Percentiles rank a stretch among this genome's conserved stretches.
Evolutionary conservation across 2,888 invertebrate genomes (phyloP).

Genomic region (Drosophila monieri): DNA sequence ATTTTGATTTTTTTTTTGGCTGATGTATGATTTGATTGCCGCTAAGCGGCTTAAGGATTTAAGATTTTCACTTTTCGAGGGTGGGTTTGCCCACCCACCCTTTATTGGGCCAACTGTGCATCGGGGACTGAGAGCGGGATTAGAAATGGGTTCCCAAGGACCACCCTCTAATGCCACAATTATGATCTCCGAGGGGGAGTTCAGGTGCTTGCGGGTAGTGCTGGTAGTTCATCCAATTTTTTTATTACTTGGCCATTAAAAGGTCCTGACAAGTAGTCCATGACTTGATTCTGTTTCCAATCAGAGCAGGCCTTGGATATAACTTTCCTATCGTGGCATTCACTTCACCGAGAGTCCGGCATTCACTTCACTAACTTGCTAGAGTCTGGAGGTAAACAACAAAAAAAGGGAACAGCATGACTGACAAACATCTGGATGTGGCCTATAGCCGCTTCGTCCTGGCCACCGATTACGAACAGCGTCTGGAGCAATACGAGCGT

Average conservation of each 20-base stretch:
- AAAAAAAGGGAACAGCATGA: neutral
- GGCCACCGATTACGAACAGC: neutral
- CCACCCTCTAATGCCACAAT: constrained; percentile 51
- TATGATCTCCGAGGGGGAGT: constrained; percentile 3
- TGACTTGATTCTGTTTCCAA: neutral
- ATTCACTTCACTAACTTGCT: neutral
- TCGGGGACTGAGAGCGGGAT: constrained; percentile 74
- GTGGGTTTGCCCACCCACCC: constrained; percentile 43
- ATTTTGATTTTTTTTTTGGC: constrained; percentile 17
- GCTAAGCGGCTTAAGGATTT: constrained; percentile 76
- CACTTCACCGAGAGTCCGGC: neutral
- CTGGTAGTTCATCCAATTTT: neutral
- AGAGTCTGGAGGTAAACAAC: neutral
- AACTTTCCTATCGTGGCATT: neutral
- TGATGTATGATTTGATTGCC: constrained; percentile 59
- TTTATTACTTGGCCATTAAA: neutral
- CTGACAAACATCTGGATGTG: neutral
- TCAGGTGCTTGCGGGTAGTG: constrained; percentile 8
- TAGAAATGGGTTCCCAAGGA: constrained; percentile 74
- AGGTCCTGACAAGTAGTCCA: neutral
- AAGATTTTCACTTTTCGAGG: constrained; percentile 55
- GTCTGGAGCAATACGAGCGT: constrained; percentile 2
- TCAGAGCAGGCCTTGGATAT: neutral
- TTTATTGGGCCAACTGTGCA: constrained; percentile 7
- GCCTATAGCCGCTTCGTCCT: neutral